Percentiles rank a stretch among this genome's conserved stretches.
Conservation (phyloP, 1,140 invertebrate species). For the Ceratitis capitata region DNA sequence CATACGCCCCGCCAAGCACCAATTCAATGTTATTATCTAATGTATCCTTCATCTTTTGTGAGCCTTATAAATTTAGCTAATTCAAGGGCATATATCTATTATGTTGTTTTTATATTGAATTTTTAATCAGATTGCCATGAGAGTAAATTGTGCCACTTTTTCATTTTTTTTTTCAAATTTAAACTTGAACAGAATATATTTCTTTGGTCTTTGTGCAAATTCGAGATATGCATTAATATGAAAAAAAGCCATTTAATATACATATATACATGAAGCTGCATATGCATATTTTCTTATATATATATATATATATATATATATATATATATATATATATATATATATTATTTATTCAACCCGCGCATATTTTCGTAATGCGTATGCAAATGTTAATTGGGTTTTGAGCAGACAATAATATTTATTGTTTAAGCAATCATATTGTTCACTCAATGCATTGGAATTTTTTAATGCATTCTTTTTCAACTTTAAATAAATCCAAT, state of each 20-base stretch:
- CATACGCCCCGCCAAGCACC: no score
- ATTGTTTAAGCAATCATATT: neutral
- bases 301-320: neutral
- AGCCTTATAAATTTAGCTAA: no score
- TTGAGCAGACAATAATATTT: neutral
- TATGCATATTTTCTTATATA: neutral
- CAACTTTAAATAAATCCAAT: neutral
- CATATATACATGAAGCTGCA: neutral
- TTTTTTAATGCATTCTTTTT: neutral
- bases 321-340: neutral
- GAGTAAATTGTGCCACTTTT: no score
- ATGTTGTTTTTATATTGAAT: no score
- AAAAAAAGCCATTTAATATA: neutral
- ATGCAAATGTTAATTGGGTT: neutral
- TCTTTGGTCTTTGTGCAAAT: neutral
- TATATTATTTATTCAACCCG: neutral
- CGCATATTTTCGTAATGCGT: neutral
- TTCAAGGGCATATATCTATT: no score
- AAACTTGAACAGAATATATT: neutral
- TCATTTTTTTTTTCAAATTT: no score
- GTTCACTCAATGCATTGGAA: neutral
- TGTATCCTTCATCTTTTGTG: no score
- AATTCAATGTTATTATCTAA: no score
- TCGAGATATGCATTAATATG: neutral
- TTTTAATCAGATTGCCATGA: no score